Evolutionary conservation across 1,140 invertebrate genomes (phyloP).

Genomic region (Leptinotarsa texana): DNA sequence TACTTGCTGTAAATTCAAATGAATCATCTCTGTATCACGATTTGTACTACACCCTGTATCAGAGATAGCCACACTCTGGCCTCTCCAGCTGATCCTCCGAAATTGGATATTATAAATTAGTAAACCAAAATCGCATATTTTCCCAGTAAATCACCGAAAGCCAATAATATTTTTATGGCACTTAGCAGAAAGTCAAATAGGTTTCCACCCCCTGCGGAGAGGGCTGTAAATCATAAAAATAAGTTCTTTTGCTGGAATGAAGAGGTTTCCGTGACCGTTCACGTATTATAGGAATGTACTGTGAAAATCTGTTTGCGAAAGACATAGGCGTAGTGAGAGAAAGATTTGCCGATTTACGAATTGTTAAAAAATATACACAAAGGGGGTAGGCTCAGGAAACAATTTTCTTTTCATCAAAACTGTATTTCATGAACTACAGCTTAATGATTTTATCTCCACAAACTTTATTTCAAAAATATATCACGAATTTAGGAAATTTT

Average conservation of each 20-base stretch:
- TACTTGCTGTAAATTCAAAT: no score
- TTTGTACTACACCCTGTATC: not conserved
- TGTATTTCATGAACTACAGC: no score
- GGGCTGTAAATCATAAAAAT: not conserved
- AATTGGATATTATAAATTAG: not conserved
- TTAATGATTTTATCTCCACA: no score
- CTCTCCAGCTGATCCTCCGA: not conserved
- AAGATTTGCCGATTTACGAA: no score
- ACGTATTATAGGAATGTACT: not conserved
- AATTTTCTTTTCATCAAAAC: no score
- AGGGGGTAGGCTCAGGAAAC: no score
- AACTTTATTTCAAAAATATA: no score
- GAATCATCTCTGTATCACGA: not conserved
- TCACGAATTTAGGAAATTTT: no score
- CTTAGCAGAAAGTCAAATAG: conserved; percentile 3
- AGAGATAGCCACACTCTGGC: not conserved
- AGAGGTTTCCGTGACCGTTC: not conserved
- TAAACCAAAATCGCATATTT: not conserved
- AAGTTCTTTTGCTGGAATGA: not conserved
- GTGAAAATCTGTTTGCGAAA: not conserved
- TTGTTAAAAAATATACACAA: no score
- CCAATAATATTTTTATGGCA: conserved; percentile 3
- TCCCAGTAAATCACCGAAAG: not conserved
- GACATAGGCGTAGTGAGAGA: not conserved
- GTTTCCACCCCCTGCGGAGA: not conserved